Conservation (phyloP, 2,113 vertebrate genomes). For the Pseudorasbora parva region DNA sequence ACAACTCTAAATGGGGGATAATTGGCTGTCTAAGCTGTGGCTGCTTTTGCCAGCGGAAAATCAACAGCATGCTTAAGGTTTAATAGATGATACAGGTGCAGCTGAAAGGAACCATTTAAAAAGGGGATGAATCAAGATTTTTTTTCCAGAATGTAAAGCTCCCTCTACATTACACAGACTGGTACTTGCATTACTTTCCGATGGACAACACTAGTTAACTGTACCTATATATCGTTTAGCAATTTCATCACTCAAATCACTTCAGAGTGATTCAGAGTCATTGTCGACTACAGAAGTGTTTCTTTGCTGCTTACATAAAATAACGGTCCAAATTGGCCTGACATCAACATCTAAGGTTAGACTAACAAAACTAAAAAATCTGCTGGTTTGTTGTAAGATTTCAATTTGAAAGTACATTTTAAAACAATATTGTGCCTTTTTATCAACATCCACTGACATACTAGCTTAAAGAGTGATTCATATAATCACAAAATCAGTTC, state of each 20-base stretch:
- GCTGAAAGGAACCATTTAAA: background rate
- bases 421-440: background rate
- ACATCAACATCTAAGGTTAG: background rate
- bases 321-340: background rate
- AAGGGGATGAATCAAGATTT: background rate
- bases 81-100: slow-evolving; percentile 20
- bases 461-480: background rate
- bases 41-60: slow-evolving; percentile 12
- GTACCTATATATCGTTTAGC: background rate
- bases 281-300: background rate
- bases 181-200: background rate
- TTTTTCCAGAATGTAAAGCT: background rate
- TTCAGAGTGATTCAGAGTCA: too few species aligned
- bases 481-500: background rate
- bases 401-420: background rate
- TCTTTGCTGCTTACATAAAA: background rate
- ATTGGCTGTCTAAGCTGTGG: slow-evolving; percentile 1
- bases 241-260: background rate
- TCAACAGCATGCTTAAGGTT: slow-evolving; percentile 18
- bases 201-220: background rate
- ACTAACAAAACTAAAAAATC: background rate
- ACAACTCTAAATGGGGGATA: slow-evolving; percentile 15
- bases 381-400: background rate
- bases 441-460: background rate
- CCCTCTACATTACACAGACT: background rate